phyloP scores from a whole-genome alignment of 2,888 invertebrate genomes.

The Tillus elongatus region DNA sequence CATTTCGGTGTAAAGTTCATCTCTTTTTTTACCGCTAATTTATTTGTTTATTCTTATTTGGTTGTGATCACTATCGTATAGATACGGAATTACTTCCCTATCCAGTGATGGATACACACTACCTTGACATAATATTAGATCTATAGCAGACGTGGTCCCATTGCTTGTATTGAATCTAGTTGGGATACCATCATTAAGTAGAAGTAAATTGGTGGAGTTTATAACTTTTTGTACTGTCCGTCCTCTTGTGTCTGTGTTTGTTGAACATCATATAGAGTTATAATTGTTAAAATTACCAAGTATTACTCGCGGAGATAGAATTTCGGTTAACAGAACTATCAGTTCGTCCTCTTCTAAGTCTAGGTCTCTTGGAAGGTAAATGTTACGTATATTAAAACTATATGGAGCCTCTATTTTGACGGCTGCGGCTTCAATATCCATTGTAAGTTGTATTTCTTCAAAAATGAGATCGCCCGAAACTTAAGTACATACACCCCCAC shows the following conservation, averaged over 20 bases:
- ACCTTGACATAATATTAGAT: slow-evolving; percentile 8
- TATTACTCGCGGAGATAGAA: slow-evolving; percentile 9
- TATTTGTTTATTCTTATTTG: slow-evolving; percentile 12
- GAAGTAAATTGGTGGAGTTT: slow-evolving; percentile 1
- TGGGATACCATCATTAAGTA: slow-evolving; percentile 8
- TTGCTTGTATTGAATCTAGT: slow-evolving; percentile 10
- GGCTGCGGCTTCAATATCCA: no score
- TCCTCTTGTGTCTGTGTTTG: slow-evolving; percentile 7
- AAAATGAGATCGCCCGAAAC: no score
- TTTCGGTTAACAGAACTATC: slow-evolving; percentile 11
- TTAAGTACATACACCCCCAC: no score
- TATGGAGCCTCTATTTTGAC: no score
- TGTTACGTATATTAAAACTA: no score
- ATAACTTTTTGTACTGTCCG: slow-evolving; percentile 7
- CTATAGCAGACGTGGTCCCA: slow-evolving; percentile 9
- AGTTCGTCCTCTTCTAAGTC: no score
- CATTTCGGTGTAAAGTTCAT: no score
- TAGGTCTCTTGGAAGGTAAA: no score
- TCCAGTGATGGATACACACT: not conserved
- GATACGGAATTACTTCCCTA: slow-evolving; percentile 5
- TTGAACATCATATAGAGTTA: slow-evolving; percentile 12
- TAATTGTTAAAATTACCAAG: slow-evolving; percentile 13
- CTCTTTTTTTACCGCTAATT: no score
- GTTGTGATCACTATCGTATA: slow-evolving; percentile 12
- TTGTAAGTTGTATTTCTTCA: no score